Evolutionary conservation across 2,888 invertebrate species (phyloP), one percentile per base, ranked within the genome.

Genomic region (Drosophila paramelanica): DNA sequence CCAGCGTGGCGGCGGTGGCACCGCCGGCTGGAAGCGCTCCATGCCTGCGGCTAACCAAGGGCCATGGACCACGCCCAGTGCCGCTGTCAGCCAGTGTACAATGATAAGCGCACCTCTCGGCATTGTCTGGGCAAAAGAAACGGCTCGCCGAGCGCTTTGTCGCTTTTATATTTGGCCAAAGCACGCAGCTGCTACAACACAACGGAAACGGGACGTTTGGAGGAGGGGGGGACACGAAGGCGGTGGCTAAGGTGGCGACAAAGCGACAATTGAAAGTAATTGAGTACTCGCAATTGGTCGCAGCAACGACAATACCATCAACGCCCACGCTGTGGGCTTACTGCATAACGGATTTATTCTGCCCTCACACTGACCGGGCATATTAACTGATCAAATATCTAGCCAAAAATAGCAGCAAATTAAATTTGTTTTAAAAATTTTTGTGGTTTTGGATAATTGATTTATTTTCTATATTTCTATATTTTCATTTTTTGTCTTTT

Each of bases 1-100:
- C 79, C 90, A 91, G 36, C 79, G 91, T 5, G 90, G 89, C 2
- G 78, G 76, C 1, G 92, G 91, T 38, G 91, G 92, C 36, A 77
- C 69, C 10, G 71, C 68, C 49, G 88, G 81, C 60, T 81, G 70
- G 73, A 82, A 89, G n/a, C 81, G 71, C 13, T 10, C 41, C 46
- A 43, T 56, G 25, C 25, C 52, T 7, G 46, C 43, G 1, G 56
- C 52, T 45, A 11, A 17, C 17, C 51, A 31, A n/a, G 50, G 41
- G 11, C 42, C 53, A 17, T 36, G 38, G 38, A 45, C 39, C 65
- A 58, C 27, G 43, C 39, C 51, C 45, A 69, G 52, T 47, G 46
- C 20, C 51, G 47, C 4, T 33, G 39, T 27, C 31, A 65, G 33
- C 39, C 55, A 60, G 20, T 60, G 47, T 7, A 49, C 4, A 4